Evolutionary conservation across 2,888 invertebrate genomes (phyloP).

Genomic region (Synanthedon myopaeformis): DNA sequence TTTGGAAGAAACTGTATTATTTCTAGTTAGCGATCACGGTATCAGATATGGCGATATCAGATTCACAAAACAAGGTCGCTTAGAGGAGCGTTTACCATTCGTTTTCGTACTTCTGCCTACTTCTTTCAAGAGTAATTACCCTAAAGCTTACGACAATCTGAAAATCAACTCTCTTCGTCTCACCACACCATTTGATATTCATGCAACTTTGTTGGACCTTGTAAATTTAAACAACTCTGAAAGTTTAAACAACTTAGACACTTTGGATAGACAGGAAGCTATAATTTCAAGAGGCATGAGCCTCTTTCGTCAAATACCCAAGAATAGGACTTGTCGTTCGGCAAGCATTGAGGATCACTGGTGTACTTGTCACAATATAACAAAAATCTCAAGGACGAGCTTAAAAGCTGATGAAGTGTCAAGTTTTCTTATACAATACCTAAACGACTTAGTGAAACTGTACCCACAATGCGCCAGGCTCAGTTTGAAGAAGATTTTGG

Average conservation of each 20-base stretch:
- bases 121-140: conserved; percentile 74
- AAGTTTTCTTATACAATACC: conserved; percentile 66
- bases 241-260: conserved; percentile 17
- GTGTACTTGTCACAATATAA: conserved; percentile 82
- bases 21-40: conserved; percentile 90
- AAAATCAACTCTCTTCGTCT: conserved; percentile 73
- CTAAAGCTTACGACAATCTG: conserved; percentile 72
- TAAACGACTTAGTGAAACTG: conserved; percentile 72
- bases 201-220: conserved; percentile 80
- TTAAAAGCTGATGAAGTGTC: conserved; percentile 66
- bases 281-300: conserved; percentile 70
- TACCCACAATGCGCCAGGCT: conserved; percentile 75
- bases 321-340: conserved; percentile 76
- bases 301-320: conserved; percentile 77
- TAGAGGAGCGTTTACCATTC: conserved; percentile 88
- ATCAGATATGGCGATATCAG: conserved; percentile 85
- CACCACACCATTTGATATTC: conserved; percentile 80
- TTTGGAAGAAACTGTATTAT: conserved; percentile 74
- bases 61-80: conserved; percentile 80
- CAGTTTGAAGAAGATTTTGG: conserved; percentile 41
- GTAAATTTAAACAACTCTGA: conserved; percentile 59
- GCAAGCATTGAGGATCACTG: conserved; percentile 83
- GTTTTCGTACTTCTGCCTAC: conserved; percentile 77
- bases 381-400: conserved; percentile 61
- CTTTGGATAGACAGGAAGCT: conserved; percentile 23